Conservation (phyloP, 2,888 invertebrate species). For the Axea sp. region DNA sequence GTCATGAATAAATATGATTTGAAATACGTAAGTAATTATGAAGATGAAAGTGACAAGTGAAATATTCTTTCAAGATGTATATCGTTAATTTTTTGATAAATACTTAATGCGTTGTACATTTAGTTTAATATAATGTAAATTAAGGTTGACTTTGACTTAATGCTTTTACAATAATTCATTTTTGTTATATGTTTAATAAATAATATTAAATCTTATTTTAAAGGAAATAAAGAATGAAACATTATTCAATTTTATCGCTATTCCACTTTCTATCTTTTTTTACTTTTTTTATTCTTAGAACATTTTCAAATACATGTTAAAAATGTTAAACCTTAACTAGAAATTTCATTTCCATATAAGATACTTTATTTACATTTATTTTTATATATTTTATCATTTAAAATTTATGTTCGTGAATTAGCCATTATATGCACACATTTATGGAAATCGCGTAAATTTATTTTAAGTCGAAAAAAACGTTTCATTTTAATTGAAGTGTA, state of each 20-base stretch:
- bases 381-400: neutral
- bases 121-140: slow-evolving; percentile 9
- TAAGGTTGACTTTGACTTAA: no score
- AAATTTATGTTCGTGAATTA: neutral
- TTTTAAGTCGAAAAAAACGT: no score
- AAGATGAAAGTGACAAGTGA: slow-evolving; percentile 28
- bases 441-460: no score
- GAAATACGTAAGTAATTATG: no score
- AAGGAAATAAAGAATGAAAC: neutral
- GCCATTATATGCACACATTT: neutral
- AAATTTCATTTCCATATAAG: slow-evolving; percentile 6
- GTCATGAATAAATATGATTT: slow-evolving; percentile 20
- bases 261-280: slow-evolving; percentile 1
- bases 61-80: slow-evolving; percentile 9
- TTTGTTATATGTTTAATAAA: no score
- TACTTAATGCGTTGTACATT: slow-evolving; percentile 15
- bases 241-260: slow-evolving; percentile 2
- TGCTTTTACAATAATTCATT: no score
- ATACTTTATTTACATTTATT: neutral
- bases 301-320: slow-evolving; percentile 2
- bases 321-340: neutral
- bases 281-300: neutral
- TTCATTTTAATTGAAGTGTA: no score
- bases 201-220: no score
- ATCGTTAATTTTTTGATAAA: slow-evolving; percentile 13